Evolutionary conservation across 2,888 invertebrate species (phyloP).

Genomic region (Desoria tigrina): DNA sequence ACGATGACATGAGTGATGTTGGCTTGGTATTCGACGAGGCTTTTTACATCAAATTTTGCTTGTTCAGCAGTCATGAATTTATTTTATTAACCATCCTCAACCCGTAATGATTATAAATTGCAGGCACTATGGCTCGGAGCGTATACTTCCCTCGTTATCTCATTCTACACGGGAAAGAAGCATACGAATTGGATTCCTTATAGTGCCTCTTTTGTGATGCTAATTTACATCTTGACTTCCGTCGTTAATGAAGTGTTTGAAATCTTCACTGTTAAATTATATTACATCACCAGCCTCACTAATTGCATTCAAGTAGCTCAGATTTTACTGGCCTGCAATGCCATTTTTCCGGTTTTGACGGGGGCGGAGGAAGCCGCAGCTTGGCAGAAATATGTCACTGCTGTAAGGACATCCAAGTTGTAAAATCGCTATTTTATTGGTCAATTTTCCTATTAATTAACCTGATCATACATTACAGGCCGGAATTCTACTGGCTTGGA

Average conservation of each 20-base stretch:
- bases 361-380: conserved; percentile 21
- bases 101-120: too few relatives aligned
- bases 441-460: neutral
- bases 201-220: conserved; percentile 28
- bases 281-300: conserved; percentile 30
- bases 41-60: too few relatives aligned
- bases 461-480: conserved; percentile 21
- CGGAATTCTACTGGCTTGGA: conserved; percentile 33
- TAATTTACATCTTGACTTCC: conserved; percentile 32
- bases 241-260: conserved; percentile 34
- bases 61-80: too few relatives aligned
- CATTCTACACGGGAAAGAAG: neutral
- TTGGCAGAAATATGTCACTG: conserved; percentile 31
- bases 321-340: conserved; percentile 25
- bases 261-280: conserved; percentile 29
- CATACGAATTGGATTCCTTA: neutral
- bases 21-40: too few relatives aligned
- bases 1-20: too few relatives aligned
- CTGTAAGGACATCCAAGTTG: conserved; percentile 17
- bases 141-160: neutral
- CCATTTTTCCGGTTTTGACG: conserved; percentile 22
- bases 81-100: too few relatives aligned
- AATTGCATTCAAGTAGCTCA: conserved; percentile 30
- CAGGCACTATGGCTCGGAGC: neutral
- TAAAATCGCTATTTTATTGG: neutral